phyloP scores from a whole-genome alignment of 2,888 invertebrate species.

The Nymphalis polychloros region DNA sequence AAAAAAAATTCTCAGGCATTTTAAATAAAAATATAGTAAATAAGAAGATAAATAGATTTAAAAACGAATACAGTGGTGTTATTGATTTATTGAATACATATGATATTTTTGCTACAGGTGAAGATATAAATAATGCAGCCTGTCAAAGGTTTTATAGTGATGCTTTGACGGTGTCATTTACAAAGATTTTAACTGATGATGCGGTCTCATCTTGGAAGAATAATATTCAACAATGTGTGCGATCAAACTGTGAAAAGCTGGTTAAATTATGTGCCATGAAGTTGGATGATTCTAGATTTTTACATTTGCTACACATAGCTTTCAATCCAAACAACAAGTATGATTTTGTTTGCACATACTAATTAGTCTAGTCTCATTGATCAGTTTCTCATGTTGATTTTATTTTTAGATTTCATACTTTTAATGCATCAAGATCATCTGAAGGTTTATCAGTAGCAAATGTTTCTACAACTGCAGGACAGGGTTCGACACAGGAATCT shows the following conservation, averaged over 20 bases:
- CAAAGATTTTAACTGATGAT: conserved; percentile 98
- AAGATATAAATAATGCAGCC: conserved; percentile 92
- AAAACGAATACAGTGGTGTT: too few relatives aligned
- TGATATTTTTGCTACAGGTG: conserved; percentile 75
- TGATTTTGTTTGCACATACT: conserved; percentile 49
- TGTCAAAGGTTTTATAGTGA: conserved; percentile 98
- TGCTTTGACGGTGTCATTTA: conserved; percentile 95
- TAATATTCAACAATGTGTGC: conserved; percentile 97
- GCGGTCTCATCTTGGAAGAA: conserved; percentile 98
- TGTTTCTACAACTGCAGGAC: conserved; percentile 74
- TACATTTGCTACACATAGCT: conserved; percentile 95
- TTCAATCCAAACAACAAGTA: conserved; percentile 98
- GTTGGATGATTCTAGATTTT: conserved; percentile 95
- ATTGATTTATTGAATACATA: background rate
- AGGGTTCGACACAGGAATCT: conserved; percentile 67
- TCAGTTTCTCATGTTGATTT: conserved; percentile 11
- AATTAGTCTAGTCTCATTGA: conserved; percentile 2
- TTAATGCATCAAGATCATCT: conserved; percentile 89
- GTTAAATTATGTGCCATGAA: conserved; percentile 96
- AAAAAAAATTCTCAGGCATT: background rate
- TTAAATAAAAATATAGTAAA: background rate
- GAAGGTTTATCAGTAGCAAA: conserved; percentile 78
- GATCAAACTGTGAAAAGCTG: conserved; percentile 95
- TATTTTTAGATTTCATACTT: conserved; percentile 88
- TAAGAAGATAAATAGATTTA: too few relatives aligned